A percentile compares a stretch with the other conserved stretches of the same genome.
Evolutionary conservation across 1,140 invertebrate genomes (phyloP).

Genomic region (Halesus radiatus): DNA sequence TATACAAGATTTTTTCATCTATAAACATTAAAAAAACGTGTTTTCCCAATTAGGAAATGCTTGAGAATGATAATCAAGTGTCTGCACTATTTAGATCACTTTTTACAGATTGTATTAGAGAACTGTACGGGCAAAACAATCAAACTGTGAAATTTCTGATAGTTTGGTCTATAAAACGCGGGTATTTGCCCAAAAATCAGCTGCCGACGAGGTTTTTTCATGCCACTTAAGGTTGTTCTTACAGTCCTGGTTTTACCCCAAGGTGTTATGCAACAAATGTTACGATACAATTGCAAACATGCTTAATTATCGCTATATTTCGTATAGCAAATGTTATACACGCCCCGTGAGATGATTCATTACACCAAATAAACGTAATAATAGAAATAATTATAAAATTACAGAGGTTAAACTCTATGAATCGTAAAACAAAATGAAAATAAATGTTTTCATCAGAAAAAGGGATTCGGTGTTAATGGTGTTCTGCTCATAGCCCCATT

Average conservation of each 20-base stretch:
- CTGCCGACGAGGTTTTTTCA: neutral
- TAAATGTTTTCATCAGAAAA: too few species aligned
- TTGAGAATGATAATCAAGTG: neutral
- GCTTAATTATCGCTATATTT: neutral
- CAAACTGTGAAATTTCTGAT: constrained; percentile 5
- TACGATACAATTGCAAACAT: neutral
- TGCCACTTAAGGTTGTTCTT: neutral
- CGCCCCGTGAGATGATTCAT: neutral
- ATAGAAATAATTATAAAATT: neutral
- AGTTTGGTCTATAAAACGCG: neutral
- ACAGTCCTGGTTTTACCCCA: constrained; percentile 16
- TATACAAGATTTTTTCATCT: neutral
- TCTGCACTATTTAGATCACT: neutral
- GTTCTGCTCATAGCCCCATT: too few species aligned
- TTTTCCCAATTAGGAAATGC: constrained; percentile 7
- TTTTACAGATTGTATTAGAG: neutral
- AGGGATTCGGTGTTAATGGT: too few species aligned
- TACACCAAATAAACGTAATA: neutral
- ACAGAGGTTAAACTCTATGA: neutral
- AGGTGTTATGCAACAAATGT: constrained; percentile 18
- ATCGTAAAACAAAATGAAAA: too few species aligned
- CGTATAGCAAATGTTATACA: neutral
- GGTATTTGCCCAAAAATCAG: neutral
- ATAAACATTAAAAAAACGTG: constrained; percentile 1
- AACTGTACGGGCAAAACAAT: neutral